Percentiles rank a stretch among this genome's conserved stretches.
phyloP scores from a whole-genome alignment of 2,888 invertebrate species.

The Drosophila buzzatii region DNA sequence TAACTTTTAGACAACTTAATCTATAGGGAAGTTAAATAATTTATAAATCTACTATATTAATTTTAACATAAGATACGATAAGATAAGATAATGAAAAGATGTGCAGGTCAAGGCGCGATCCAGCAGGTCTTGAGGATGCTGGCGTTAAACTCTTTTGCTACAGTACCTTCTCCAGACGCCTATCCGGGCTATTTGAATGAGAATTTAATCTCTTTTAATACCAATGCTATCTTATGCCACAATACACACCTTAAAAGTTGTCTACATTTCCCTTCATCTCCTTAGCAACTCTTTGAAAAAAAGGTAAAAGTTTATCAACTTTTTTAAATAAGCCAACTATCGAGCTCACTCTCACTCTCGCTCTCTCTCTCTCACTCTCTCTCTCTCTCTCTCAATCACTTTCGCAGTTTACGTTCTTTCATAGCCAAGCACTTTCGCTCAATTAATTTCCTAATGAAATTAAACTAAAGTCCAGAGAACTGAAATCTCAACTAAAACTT shows the following conservation, averaged over 20 bases:
- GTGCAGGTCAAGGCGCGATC: too few relatives aligned
- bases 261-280: background rate
- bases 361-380: constrained; percentile 7
- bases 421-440: constrained; percentile 30
- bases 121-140: too few relatives aligned
- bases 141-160: too few relatives aligned
- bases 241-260: background rate
- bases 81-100: too few relatives aligned
- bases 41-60: too few relatives aligned
- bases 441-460: constrained; percentile 63
- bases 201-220: too few relatives aligned
- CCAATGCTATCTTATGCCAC: too few relatives aligned
- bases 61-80: too few relatives aligned
- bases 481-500: constrained; percentile 47
- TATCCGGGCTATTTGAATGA: too few relatives aligned
- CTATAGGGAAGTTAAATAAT: too few relatives aligned
- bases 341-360: background rate
- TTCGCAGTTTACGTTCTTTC: background rate
- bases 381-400: background rate
- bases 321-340: background rate
- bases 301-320: background rate
- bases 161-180: too few relatives aligned
- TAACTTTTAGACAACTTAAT: too few relatives aligned
- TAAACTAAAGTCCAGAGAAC: constrained; percentile 36
- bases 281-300: background rate